Evolutionary conservation across 2,113 vertebrate species (phyloP), one percentile per base, ranked within the genome.

Genomic region (Calidris pygmaea): DNA sequence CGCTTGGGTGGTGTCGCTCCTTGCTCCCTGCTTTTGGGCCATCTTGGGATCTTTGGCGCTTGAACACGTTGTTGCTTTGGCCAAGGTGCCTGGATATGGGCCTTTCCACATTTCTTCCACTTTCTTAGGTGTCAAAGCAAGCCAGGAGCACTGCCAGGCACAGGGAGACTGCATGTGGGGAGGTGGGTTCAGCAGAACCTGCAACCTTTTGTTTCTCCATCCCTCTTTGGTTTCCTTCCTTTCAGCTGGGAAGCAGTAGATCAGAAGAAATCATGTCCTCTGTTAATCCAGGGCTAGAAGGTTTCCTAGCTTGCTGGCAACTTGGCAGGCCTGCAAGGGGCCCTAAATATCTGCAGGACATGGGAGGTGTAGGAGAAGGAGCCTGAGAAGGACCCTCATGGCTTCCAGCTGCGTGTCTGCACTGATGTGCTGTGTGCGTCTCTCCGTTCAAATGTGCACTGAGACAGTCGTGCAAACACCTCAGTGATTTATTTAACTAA

Each of bases 1-100:
- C 26, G 21, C 24, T n/a, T 63, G 55, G n/a, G 58, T 41, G 34
- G 21, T 29, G 37, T 63, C 43, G 52, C 24, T 47, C 10, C 27
- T 68, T 8, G 15, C 24, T 47, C 10, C 32, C 62, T 7, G 15
- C 39, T 56, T 74, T 82, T 52, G 56, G 15, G 41, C 48, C 12
- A 43, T 43, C 35, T 21, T 20, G 39, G 4, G n/a, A 22, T 32
- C 34, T 85, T 84, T 56, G 23, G 22, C 19, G 34, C 32, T 76
- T 41, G 48, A 87, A 56, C 0, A 0, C 18, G 0, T 2, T 22
- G 21, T 56, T 2, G 5, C n/a, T 70, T 70, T 70, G 62, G n/a
- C 55, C 14, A 14, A 1, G 0, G 0, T 56, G 6, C 22, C 55
- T 58, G 23, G 29, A 22, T 76, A 34, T 14, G 8, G n/a, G 30